Base-by-base conservation (phyloP, 53 echinoderm and acorn worm species). In the Holothuria scabra region DNA sequence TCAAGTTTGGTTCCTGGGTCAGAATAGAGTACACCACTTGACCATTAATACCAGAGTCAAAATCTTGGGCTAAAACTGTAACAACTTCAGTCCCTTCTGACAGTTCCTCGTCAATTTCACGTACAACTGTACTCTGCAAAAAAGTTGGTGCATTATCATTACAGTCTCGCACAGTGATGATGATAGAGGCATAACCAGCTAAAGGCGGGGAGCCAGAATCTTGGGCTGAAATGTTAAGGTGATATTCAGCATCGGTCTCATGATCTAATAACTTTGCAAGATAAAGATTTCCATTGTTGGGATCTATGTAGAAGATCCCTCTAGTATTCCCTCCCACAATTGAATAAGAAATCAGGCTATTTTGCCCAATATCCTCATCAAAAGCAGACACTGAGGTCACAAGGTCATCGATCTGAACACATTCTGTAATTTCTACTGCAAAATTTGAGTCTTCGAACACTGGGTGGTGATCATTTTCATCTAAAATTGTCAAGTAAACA, bases 11-110 rank as follows among this genome's bases (percentile, higher is more conserved):
- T 59, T 59, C 88, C 61, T 96, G 97, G 4, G 59, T 71, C 22
- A 87, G 19, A 29, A 96, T 94, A 18, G 94, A 94, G 65, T 93
- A 91, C 21, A 59, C 59, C 12, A 96, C 63, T 48, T 90, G 66
- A 67, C 97, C 97, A 38, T 96, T 96, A 18, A 96, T 90, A 24
- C 92, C 97, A 33, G 97, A 96, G 46, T 96, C 97, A 30, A 93
- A 91, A 84, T 96, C 97, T 28, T 90, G 86, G 34, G 93, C 97
- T 48, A 88, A 59, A 29, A 96, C 85, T 32, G 83, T 88, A 8
- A 86, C 87, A 25, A 96, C 87, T 44, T 71, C 83, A 28, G 85
- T 90, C 13, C 90, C 90, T 25, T 84, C 61, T 18, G 56, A 32
- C n/a, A 87, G 35, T 46, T 91, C 94, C 44, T 96, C 97, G 58